phyloP scores from a whole-genome alignment of 2,888 invertebrate species.

The Rambutsinella grinnellia region DNA sequence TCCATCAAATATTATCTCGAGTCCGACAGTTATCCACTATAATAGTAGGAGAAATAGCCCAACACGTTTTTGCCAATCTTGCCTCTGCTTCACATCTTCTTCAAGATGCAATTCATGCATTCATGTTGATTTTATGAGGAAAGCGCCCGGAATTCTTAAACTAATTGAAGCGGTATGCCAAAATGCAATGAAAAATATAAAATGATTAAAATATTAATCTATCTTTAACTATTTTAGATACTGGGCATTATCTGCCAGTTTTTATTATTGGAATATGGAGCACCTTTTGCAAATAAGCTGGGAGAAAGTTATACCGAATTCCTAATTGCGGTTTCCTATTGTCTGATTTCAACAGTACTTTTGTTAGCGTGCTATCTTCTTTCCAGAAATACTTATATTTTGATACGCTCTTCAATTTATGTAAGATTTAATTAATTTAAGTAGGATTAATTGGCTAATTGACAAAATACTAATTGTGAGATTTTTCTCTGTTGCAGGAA shows the following conservation, averaged over 20 bases:
- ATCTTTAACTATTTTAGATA: conserved; percentile 72
- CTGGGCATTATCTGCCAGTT: conserved; percentile 87
- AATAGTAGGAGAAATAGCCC: conserved; percentile 39
- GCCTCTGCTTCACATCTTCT: conserved; percentile 72
- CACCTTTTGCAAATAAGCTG: conserved; percentile 79
- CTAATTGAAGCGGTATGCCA: conserved; percentile 78
- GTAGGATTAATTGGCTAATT: neutral
- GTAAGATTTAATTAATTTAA: conserved; percentile 73
- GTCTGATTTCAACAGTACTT: conserved; percentile 82
- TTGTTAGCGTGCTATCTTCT: conserved; percentile 83
- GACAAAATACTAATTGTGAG: neutral
- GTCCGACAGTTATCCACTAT: conserved; percentile 58
- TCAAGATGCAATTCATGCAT: conserved; percentile 84
- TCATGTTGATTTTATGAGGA: conserved; percentile 81
- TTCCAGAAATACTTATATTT: conserved; percentile 81
- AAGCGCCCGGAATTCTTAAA: conserved; percentile 81
- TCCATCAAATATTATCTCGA: conserved; percentile 64
- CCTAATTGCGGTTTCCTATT: conserved; percentile 84
- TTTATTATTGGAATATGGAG: conserved; percentile 82
- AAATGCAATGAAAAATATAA: neutral
- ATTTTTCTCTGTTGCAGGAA: conserved; percentile 74
- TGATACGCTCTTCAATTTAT: conserved; percentile 85
- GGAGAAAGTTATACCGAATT: conserved; percentile 86
- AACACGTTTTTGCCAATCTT: conserved; percentile 25
- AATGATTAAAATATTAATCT: neutral